phyloP scores from a whole-genome alignment of 2,797 vertebrate genomes.

The Hyperoplus immaculatus region DNA sequence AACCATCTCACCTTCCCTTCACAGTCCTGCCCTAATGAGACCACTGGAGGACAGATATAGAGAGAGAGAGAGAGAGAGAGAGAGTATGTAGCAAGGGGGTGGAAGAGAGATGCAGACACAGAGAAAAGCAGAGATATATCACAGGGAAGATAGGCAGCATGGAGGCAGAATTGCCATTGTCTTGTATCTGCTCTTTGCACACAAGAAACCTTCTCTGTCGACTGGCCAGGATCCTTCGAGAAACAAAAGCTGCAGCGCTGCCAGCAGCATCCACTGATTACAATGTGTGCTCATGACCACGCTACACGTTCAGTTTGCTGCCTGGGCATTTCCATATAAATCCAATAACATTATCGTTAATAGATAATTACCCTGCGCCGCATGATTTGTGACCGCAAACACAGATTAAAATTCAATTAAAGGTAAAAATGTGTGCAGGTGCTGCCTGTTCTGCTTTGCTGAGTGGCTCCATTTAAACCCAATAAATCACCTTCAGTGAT shows the following conservation, averaged over 20 bases:
- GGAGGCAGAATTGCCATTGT: constrained; percentile 66
- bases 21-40: constrained; percentile 85
- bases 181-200: constrained; percentile 66
- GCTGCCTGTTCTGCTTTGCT: constrained; percentile 69
- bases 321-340: constrained; percentile 80
- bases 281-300: constrained; percentile 55
- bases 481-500: constrained; percentile 66
- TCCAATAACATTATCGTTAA: constrained; percentile 83
- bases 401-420: constrained; percentile 85
- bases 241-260: constrained; percentile 60
- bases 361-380: constrained; percentile 81
- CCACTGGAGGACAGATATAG: constrained; percentile 76
- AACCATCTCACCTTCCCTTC: constrained; percentile 86
- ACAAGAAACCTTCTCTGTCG: constrained; percentile 49
- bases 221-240: constrained; percentile 46
- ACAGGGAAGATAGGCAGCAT: constrained; percentile 68
- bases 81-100: constrained; percentile 57
- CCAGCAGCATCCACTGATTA: constrained; percentile 68
- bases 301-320: constrained; percentile 65
- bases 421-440: constrained; percentile 71
- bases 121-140: constrained; percentile 73
- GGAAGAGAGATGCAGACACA: constrained; percentile 68
- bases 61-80: constrained; percentile 49
- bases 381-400: constrained; percentile 82
- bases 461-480: constrained; percentile 75